These are phyloP conservation scores for Tachystola acroxantha DNA, from an alignment of 2,888 invertebrate species.

Conservation along the genomic window DNA sequence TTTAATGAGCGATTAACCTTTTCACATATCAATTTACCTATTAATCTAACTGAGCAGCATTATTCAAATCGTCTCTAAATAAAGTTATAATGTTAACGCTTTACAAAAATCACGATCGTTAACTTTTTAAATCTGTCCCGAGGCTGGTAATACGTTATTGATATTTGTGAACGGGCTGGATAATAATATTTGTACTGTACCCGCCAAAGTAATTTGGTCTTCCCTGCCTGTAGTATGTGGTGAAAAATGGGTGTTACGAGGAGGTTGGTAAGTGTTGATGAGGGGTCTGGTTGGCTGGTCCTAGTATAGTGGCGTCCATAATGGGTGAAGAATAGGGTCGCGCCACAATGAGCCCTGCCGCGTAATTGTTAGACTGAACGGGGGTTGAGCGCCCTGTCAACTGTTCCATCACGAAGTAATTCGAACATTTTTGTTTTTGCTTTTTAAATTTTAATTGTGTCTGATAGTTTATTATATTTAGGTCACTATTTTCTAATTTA, in stretches of 20 bases:
- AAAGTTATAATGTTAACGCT: slow-evolving; percentile 40
- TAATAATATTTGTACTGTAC: slow-evolving; percentile 74
- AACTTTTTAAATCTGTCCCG: slow-evolving; percentile 71
- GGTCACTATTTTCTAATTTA: too few relatives aligned
- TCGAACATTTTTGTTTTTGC: slow-evolving; percentile 20
- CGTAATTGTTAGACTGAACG: slow-evolving; percentile 75
- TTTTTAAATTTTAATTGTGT: too few relatives aligned
- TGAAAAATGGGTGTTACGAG: slow-evolving; percentile 16
- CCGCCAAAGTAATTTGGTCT: slow-evolving; percentile 44
- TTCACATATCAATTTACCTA: background rate
- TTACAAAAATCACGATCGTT: slow-evolving; percentile 51
- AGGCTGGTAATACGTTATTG: slow-evolving; percentile 74
- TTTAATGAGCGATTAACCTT: background rate
- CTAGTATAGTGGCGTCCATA: slow-evolving; percentile 60
- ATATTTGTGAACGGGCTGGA: slow-evolving; percentile 74
- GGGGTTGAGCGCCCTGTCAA: slow-evolving; percentile 74
- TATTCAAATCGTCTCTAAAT: slow-evolving; percentile 39
- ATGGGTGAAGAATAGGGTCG: slow-evolving; percentile 69
- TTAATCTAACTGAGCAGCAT: background rate
- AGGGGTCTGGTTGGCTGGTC: slow-evolving; percentile 38
- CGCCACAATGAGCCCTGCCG: slow-evolving; percentile 70
- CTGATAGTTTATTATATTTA: too few relatives aligned
- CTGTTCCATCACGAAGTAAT: slow-evolving; percentile 61
- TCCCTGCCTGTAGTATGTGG: slow-evolving; percentile 22
- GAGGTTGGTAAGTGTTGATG: slow-evolving; percentile 25